Conservation (phyloP, 1,140 invertebrate species). For the Macrobrachium nipponense region DNA sequence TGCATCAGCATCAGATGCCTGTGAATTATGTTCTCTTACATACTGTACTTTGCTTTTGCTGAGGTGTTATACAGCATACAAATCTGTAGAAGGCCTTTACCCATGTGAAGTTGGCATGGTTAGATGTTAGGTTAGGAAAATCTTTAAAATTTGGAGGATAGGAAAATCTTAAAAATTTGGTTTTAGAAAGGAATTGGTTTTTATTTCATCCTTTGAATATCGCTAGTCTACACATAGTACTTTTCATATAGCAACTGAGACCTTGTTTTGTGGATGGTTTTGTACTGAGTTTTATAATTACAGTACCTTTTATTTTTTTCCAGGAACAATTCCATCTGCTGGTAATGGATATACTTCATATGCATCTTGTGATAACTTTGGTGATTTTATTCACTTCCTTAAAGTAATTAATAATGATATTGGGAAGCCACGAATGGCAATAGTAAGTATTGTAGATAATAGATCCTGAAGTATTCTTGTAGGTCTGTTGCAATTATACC, state of each 20-base stretch:
- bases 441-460: conserved; percentile 34
- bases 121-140: no score
- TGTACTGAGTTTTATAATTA: not conserved
- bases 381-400: conserved; percentile 76
- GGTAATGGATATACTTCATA: conserved; percentile 65
- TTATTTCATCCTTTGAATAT: not conserved
- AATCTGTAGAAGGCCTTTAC: no score
- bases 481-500: not conserved
- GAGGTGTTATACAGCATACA: no score
- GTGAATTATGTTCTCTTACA: no score
- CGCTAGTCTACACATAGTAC: not conserved
- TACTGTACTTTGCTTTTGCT: no score
- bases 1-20: no score
- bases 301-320: not conserved
- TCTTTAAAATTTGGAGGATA: no score
- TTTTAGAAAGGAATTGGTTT: no score
- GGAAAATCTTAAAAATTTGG: no score
- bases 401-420: not conserved
- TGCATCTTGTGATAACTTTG: conserved; percentile 78
- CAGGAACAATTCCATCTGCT: conserved; percentile 35
- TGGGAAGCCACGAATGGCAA: conserved; percentile 36
- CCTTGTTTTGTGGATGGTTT: no score
- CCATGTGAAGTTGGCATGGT: no score
- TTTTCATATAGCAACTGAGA: not conserved
- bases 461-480: not conserved